phyloP scores from a whole-genome alignment of 2,797 vertebrate species.

The Masticophis lateralis region DNA sequence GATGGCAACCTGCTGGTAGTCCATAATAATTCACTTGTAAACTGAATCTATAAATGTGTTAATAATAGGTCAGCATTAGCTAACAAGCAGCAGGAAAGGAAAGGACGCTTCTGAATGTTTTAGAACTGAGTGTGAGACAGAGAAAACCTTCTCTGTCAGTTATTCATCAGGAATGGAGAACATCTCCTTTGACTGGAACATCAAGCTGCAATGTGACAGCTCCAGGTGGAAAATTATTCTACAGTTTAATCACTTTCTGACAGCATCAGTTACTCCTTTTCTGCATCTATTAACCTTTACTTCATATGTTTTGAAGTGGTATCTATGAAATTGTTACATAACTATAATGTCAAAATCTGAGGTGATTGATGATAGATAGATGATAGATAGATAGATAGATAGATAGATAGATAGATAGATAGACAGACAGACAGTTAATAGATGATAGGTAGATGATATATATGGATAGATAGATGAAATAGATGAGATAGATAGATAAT shows the following conservation, averaged over 20 bases:
- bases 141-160: conserved; percentile 68
- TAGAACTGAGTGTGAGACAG: conserved; percentile 45
- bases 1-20: conserved; percentile 46
- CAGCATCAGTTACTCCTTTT: conserved; percentile 52
- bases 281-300: conserved; percentile 58
- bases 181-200: conserved; percentile 62
- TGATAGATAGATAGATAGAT: too few relatives aligned
- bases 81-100: conserved; percentile 41
- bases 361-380: not conserved
- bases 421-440: too few relatives aligned
- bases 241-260: conserved; percentile 61
- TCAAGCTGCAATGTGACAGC: conserved; percentile 62
- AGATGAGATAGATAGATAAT: not conserved
- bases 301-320: conserved; percentile 29
- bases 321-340: not conserved
- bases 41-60: conserved; percentile 33
- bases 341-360: not conserved
- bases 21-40: not conserved
- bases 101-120: conserved; percentile 49
- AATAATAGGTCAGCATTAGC: conserved; percentile 50
- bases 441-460: too few relatives aligned
- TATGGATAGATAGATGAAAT: too few relatives aligned
- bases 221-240: conserved; percentile 60
- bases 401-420: too few relatives aligned
- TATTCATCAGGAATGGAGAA: conserved; percentile 57